Conservation (phyloP, 1,140 invertebrate species). For the Dufourea novaeangliae region DNA sequence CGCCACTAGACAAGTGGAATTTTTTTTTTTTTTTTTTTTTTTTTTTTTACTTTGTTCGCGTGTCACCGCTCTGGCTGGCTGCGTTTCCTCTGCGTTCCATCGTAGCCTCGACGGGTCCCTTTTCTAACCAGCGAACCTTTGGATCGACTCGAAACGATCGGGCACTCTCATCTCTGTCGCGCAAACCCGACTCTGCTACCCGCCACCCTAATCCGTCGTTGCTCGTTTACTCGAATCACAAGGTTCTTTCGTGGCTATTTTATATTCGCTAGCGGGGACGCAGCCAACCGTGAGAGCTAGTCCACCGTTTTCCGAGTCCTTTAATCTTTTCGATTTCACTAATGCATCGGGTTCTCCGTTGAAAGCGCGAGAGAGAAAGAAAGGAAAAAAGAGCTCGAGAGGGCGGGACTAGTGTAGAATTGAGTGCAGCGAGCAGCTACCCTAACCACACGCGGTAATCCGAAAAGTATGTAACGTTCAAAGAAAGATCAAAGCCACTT, state of each 20-base stretch:
- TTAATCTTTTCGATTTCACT: conserved; percentile 48
- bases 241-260: background rate
- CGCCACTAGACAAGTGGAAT: conserved; percentile 21
- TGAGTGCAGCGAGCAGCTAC: background rate
- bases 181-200: background rate
- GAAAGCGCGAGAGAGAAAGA: background rate
- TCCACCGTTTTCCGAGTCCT: conserved; percentile 9
- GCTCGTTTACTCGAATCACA: background rate
- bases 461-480: conserved; percentile 13
- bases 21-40: too few relatives aligned
- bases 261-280: background rate
- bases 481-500: conserved; percentile 54
- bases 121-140: conserved; percentile 16
- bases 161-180: conserved; percentile 14
- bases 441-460: background rate
- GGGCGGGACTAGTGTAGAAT: background rate
- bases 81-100: too few relatives aligned
- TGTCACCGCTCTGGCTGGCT: conserved; percentile 10
- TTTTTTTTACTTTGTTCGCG: too few relatives aligned
- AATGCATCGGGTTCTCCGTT: conserved; percentile 17
- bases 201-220: conserved; percentile 22
- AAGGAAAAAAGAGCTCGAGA: background rate
- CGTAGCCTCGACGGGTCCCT: background rate
- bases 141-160: conserved; percentile 21
- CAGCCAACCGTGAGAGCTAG: background rate